Evolutionary conservation across 2,888 invertebrate genomes (phyloP), one percentile per base, ranked within the genome.

Genomic region (Andrena trimmerana): DNA sequence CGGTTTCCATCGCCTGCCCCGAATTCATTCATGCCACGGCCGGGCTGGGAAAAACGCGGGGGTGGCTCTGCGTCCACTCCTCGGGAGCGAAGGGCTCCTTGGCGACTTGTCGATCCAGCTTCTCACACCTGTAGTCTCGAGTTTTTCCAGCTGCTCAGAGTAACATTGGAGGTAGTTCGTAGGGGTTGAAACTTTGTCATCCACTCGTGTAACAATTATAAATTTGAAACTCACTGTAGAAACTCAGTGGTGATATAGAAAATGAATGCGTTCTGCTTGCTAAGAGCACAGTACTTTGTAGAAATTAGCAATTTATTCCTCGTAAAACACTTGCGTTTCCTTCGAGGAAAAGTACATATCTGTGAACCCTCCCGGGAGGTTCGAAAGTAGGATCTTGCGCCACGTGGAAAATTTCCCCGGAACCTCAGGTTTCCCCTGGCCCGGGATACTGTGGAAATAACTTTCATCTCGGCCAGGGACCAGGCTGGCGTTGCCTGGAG

Each of bases 1-100:
- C 83, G 83, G 84, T 88, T 88, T 88, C 85, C 87, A 82, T 75
- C 33, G 63, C 80, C 83, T 62, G 70, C 20, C 59, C 65, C 67
- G 78, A 73, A 83, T 87, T 90, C 90, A 90, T 91, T 90, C 90
- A 90, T 85, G 68, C 70, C 54, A 24, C 71, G 70, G 13, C 79
- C 67, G 63, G 60, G 72, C 74, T 83, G 82, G 80, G 85, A 63
- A 78, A 79, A 79, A 78, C 71, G 73, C 60, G 71, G 75, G 65
- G 31, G 75, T 67, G 50, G 52, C 59, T 50, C 24, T 0, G 24
- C 10, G 10, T 65, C 60, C 42, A 16, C 59, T 78, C 42, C 36
- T 33, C 31, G 20, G 13, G 24, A 33, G 33, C n/a, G 42, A 36
- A 6, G 4, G 48, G 36, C 20, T 8, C 7, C 60, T 20, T 7